Base-by-base conservation (phyloP, 2,113 vertebrate species). In the Azemiops feae region DNA sequence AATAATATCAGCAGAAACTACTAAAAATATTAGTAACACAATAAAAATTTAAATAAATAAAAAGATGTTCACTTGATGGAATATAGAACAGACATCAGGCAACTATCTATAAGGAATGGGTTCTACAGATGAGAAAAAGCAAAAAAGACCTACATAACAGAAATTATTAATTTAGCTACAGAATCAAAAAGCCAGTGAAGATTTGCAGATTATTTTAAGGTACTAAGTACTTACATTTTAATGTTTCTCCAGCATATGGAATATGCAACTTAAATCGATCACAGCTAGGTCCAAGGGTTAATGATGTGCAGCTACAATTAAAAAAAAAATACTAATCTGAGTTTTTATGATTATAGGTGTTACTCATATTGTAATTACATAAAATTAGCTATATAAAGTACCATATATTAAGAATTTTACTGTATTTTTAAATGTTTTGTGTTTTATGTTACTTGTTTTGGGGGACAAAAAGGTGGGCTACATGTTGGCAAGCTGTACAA, bases 211-310 rank as follows among this genome's bases (percentile, higher is more conserved):
- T 18, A 88, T 87, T 60, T 87, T 52, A 64, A 92, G n/a, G 3
- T 53, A 81, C 52, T 34, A 85, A 39, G 30, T 30, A 97, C 99
- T 98, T 97, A 99, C 99, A 99, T 98, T 99, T 99, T 69, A 99
- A 98, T 14, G 99, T 99, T 97, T 99, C 99, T 97, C 99, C 99
- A 92, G 99, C 99, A 91, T 99, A 99, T 2, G 99, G 99, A 93
- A 99, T 99, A 96, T 99, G 99, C 53, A 99, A 98, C 91, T 99
- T 99, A 97, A 99, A 99, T 88, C 99, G 98, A 97, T 99, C 99
- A 94, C 99, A 99, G 97, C 98, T 99, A 54, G 99, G 99, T 81
- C 98, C 99, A 88, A 98, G 98, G 22, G 99, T 99, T 97, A 99
- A 95, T 91, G 99, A 99, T 0, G 99, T 99, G 94, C 99, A 99